phyloP scores from a whole-genome alignment of 2,888 invertebrate species.

The Hypena proboscidalis region DNA sequence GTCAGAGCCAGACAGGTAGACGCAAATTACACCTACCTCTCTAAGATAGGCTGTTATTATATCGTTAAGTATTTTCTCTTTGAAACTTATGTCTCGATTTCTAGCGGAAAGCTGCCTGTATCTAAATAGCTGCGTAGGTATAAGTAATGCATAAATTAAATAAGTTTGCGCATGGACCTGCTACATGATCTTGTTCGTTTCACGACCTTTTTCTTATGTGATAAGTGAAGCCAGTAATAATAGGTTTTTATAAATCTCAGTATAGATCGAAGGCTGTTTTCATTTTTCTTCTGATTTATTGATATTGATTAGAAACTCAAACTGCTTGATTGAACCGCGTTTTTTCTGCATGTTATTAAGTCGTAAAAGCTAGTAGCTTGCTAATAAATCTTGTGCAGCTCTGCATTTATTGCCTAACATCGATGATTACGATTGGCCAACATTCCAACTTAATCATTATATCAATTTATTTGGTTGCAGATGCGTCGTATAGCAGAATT shows the following conservation, averaged over 20 bases:
- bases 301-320: not conserved
- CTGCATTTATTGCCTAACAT: no score
- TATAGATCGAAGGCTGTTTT: no score
- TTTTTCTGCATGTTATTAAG: not conserved
- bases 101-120: conserved; percentile 21
- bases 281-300: not conserved
- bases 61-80: conserved; percentile 42
- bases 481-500: conserved; percentile 92
- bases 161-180: conserved; percentile 18
- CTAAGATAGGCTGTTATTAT: conserved; percentile 26
- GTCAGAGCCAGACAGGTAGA: conserved; percentile 15
- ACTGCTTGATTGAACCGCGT: not conserved
- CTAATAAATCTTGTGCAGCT: no score
- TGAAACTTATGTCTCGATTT: conserved; percentile 26
- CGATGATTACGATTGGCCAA: not conserved
- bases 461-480: conserved; percentile 64
- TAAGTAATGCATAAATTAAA: conserved; percentile 32
- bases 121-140: conserved; percentile 1
- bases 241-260: no score
- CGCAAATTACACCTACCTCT: conserved; percentile 23
- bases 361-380: not conserved
- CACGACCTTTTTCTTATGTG: no score
- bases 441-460: conserved; percentile 7
- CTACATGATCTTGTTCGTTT: conserved; percentile 11
- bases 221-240: no score